These are phyloP conservation scores for Ibycter americanus DNA, from an alignment of 2,797 vertebrate genomes.

Conservation along the genomic window DNA sequence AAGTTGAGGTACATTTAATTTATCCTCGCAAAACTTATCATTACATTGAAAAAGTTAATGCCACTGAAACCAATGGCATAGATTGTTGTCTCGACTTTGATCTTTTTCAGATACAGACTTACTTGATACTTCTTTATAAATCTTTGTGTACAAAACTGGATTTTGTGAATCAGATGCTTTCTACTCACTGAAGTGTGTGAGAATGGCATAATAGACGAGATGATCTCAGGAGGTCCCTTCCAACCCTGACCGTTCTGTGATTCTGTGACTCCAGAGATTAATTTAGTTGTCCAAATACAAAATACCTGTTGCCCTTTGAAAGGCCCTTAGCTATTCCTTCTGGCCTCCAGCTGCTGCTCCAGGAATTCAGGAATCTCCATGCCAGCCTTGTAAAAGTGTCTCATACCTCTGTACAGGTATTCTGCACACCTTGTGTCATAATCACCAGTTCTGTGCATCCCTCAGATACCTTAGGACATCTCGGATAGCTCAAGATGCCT, in stretches of 20 bases:
- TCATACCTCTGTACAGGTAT: neutral
- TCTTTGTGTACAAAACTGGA: neutral
- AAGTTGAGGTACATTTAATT: neutral
- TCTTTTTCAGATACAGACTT: neutral
- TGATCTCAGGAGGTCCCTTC: too few relatives aligned
- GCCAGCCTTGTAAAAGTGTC: rapidly evolving
- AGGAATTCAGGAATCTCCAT: neutral
- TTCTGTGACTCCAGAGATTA: neutral
- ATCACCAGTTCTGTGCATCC: neutral
- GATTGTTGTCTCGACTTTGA: neutral
- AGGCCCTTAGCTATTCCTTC: neutral
- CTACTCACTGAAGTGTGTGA: neutral
- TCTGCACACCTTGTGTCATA: neutral
- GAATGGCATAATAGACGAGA: neutral
- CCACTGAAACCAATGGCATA: neutral
- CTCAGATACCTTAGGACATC: neutral
- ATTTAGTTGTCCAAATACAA: neutral
- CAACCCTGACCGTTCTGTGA: too few relatives aligned
- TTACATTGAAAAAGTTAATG: neutral
- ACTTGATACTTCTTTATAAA: neutral
- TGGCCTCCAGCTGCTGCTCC: neutral
- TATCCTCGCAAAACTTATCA: neutral
- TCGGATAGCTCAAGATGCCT: neutral
- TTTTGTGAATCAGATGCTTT: neutral
- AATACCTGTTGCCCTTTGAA: neutral